Evolutionary conservation across 1,140 invertebrate species (phyloP), one percentile per base, ranked within the genome.

Genomic region (Vanessa tameamea): DNA sequence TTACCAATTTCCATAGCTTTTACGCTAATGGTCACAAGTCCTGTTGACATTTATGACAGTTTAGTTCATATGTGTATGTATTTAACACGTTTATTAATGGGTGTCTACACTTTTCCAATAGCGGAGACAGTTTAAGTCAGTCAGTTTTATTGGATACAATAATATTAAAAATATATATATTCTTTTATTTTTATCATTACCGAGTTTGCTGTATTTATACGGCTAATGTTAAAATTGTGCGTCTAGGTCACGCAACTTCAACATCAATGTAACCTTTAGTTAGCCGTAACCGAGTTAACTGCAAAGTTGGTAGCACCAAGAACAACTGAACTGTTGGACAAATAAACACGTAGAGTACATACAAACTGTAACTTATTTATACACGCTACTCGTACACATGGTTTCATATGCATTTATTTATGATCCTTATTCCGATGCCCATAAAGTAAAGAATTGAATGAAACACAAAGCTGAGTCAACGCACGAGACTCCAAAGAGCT

Each of bases 311-410:
- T 57, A 20, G 57, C 57, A 12, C 20, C 20, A 69, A 59, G 43
- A 66, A 70, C 69, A 71, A 67, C 69, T 50, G 48, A 71, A 71
- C 59, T 43, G 57, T 63, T 70, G 69, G 23, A 43, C 31, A 61
- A 53, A 64, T 20, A 47, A 78, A 82, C 74, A 73, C 71, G 75
- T 78, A 78, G 66, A 63, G 73, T 61, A 61, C 57, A 61, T 66
- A 78, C 76, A 71, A 81, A 75, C 72, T 80, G 67, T 81, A 80
- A 83, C 77, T 78, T 67, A 74, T 70, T 82, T 81, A 73, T 77
- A 78, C 76, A 75, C 68, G 78, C 72, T 77, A 77, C 75, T 61
- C 57, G 14, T 43, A 15, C 15, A 61, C 26, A 23, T 23, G 26
- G 14, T 26, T 59, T 37, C 6, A 51, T 2, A 14, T 64, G n/a